phyloP scores from a whole-genome alignment of 2,113 vertebrate genomes.

The Pungitius pungitius region DNA sequence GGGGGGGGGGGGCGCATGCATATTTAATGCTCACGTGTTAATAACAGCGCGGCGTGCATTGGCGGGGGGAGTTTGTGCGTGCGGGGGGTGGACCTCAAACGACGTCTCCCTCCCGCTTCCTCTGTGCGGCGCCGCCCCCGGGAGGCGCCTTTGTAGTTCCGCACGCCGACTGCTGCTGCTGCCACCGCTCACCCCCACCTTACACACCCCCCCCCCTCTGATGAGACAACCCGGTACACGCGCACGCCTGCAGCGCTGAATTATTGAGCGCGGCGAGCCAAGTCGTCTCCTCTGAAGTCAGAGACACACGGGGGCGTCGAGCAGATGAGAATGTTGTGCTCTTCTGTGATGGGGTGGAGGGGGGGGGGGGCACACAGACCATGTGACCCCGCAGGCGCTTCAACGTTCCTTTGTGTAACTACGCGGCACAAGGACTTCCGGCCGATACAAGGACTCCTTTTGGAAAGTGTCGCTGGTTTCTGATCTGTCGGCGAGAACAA shows the following conservation, averaged over 20 bases:
- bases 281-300: slow-evolving; percentile 74
- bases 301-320: slow-evolving; percentile 55
- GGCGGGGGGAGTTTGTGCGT: slow-evolving; percentile 42
- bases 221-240: slow-evolving; percentile 69
- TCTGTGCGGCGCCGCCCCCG: slow-evolving; percentile 63
- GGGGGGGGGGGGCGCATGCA: slow-evolving; percentile 70
- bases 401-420: no score
- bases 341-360: no score
- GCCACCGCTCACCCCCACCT: slow-evolving; percentile 67
- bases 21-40: slow-evolving; percentile 71
- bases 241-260: slow-evolving; percentile 72
- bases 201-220: slow-evolving; percentile 73
- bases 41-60: slow-evolving; percentile 62
- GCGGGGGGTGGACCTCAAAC: slow-evolving; percentile 56
- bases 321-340: not conserved
- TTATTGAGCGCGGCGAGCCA: slow-evolving; percentile 68
- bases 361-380: no score
- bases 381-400: no score
- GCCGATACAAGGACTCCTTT: no score
- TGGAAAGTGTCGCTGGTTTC: no score
- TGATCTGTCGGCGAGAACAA: slow-evolving; percentile 21
- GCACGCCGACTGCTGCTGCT: slow-evolving; percentile 62
- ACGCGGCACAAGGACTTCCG: no score
- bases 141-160: slow-evolving; percentile 74
- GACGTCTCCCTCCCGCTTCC: slow-evolving; percentile 62